These are phyloP conservation scores for Acanthurus tractus DNA, from an alignment of 2,797 vertebrate species.

Conservation along the genomic window DNA sequence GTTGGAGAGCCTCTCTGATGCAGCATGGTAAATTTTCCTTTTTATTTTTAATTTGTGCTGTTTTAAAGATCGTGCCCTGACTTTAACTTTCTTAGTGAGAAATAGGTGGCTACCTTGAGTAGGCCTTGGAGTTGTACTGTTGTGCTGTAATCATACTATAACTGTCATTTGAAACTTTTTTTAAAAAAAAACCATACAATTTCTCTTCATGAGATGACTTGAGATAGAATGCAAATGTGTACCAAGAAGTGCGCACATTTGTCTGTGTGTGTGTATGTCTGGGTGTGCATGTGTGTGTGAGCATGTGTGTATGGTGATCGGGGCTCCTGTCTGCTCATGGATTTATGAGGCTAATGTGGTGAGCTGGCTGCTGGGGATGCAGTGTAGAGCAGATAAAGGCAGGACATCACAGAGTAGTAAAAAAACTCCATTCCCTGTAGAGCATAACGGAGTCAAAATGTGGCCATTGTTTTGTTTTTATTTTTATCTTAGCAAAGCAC, in stretches of 20 bases:
- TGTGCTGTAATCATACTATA: not conserved
- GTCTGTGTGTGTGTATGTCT: not conserved
- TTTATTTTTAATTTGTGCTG: no score
- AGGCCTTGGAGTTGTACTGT: not conserved
- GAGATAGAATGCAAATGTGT: conserved; percentile 11
- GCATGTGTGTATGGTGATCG: conserved; percentile 41
- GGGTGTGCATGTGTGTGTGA: not conserved
- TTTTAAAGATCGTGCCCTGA: no score
- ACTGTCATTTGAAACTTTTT: not conserved
- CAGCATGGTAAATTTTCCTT: no score
- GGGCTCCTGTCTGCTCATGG: conserved; percentile 49
- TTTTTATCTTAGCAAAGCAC: conserved; percentile 31
- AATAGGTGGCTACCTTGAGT: conserved; percentile 34
- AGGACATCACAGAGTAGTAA: conserved; percentile 46
- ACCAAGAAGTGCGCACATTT: not conserved
- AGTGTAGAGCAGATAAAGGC: conserved; percentile 55
- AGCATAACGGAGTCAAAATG: conserved; percentile 16
- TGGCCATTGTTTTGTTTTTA: conserved; percentile 31
- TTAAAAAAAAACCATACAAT: not conserved
- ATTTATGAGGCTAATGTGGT: conserved; percentile 72
- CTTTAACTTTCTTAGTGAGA: conserved; percentile 13
- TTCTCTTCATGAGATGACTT: conserved; percentile 1
- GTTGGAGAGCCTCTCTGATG: no score
- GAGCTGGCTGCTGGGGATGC: conserved; percentile 62
- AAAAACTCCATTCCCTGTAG: conserved; percentile 26